Base-by-base conservation (phyloP, 2,113 vertebrate species). In the Picathartes gymnocephalus region DNA sequence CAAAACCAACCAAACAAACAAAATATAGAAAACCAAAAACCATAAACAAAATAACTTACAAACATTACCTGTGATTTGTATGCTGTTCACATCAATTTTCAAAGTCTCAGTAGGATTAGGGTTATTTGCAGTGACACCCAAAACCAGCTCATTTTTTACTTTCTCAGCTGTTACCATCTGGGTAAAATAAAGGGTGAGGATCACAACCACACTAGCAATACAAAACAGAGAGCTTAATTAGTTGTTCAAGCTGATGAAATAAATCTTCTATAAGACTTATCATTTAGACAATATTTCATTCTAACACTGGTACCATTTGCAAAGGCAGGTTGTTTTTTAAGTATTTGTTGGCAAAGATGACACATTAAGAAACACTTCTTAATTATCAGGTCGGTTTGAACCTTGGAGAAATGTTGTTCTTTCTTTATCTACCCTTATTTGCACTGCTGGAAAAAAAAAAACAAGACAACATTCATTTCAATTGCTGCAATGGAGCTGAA, bases 1-100 rank as follows among this genome's bases (percentile, higher is more conserved):
- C n/a, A n/a, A 24, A 35, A 24, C 11, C 8, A 23, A 19, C 7
- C 14, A 27, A 37, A 30, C 19, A 44, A 45, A 31, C n/a, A n/a
- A n/a, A n/a, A n/a, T n/a, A n/a, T n/a, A n/a, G n/a, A n/a, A n/a
- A n/a, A n/a, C n/a, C n/a, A n/a, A n/a, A n/a, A n/a, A n/a, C n/a
- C n/a, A n/a, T 9, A 39, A 56, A n/a, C 28, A 60, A 47, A 13
- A 45, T 65, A 58, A 66, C 50, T 83, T n/a, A n/a, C n/a, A n/a
- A 58, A 21, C 47, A 70, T 96, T 98, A 98, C 98, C 98, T 98
- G 92, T 94, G 84, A 98, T 84, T 92, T 97, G 42, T 91, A 98
- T 93, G 97, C 97, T 98, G 94, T 92, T 95, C 69, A 95, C 81
- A 96, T 98, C 98, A 93, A 98, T 95, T 88, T 82, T 96, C 77